Evolutionary conservation across 1,140 invertebrate genomes (phyloP), one percentile per base, ranked within the genome.

Genomic region (Drosophila varians): DNA sequence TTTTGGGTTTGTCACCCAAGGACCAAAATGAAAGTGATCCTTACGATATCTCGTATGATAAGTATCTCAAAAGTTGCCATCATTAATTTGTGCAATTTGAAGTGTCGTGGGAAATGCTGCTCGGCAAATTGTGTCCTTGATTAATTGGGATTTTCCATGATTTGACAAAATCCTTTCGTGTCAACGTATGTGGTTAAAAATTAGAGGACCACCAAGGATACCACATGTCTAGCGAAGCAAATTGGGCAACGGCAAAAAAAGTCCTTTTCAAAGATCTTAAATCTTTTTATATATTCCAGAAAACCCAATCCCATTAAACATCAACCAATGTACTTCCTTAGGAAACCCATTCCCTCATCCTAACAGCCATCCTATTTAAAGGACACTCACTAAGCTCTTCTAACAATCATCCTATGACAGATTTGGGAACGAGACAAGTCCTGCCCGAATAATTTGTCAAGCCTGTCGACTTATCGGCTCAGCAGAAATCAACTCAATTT

Each of bases 401-500:
- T 74, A 74, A 74, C 71, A 74, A 58, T 49, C 19, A 74, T 74
- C 60, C 60, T 66, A 74, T 74, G 71, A 72, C 55, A 60, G 55
- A 71, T 70, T 49, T 48, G 14, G 25, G 46, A 61, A 51, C 36
- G 36, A 74, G 38, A 51, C 28, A 28, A 21, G 42, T 21, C 11
- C 51, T 26, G 34, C 28, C 53, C 49, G 19, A 45, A 42, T 21
- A 61, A 82, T 87, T 88, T 34, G 28, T 19, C 21, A 77, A 31
- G 82, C 69, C 55, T 82, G 82, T 87, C 82, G 46, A 55, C 74
- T 77, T 82, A 82, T 23, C n/a, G 36, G 36, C 36, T 16, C n/a
- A 38, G 36, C 36, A 38, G 36, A 11, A 14, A 51, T 45, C 60
- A 58, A 69, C 58, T 74, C 48, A 66, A 77, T 74, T 70, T 31